Evolutionary conservation across 2,888 invertebrate species (phyloP), one percentile per base, ranked within the genome.

Genomic region (Hypomecis punctinalis): DNA sequence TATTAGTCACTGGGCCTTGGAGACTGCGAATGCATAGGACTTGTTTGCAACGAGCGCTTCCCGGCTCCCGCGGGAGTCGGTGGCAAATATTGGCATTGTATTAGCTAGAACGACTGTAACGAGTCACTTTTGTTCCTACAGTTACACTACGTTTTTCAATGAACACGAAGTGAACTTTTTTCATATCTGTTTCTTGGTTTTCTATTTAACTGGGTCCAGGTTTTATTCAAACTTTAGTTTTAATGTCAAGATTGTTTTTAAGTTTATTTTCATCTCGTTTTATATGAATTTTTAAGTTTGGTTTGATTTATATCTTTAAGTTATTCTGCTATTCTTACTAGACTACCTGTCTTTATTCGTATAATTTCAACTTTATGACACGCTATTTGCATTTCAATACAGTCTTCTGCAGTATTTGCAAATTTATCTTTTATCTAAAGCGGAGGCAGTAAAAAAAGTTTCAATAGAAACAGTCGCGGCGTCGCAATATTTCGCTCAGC

Each of bases 21-120:
- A 62, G 66, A 62, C 52, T 49, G 53, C 76, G 77, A 80, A 83
- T 84, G 84, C 83, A 84, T 82, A 79, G 82, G 54, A 85, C 86
- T 78, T 89, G 86, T 64, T 60, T 60, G 64, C 64, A 64, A 42
- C 42, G 87, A 81, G 78, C 76, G 76, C 78, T 37, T 37, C 48
- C 37, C 11, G 79, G 79, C 76, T 79, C 79, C 82, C 74, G 56
- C 69, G 71, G 71, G 79, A 76, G 71, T 78, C 78, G 73, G 76
- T 83, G 81, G 76, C 88, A 89, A 91, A 91, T 90, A 91, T 90
- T 89, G 88, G 85, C 83, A 82, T 77, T 86, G 85, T 88, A 88
- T 90, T 89, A 90, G 84, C 76, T 79, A 78, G 77, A 74, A 77
- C 76, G 73, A 75, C 74, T 76, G 82, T 84, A 87, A 85, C 88